Conservation (phyloP, 2,888 invertebrate genomes). For the Gymnosoma rotundatum region DNA sequence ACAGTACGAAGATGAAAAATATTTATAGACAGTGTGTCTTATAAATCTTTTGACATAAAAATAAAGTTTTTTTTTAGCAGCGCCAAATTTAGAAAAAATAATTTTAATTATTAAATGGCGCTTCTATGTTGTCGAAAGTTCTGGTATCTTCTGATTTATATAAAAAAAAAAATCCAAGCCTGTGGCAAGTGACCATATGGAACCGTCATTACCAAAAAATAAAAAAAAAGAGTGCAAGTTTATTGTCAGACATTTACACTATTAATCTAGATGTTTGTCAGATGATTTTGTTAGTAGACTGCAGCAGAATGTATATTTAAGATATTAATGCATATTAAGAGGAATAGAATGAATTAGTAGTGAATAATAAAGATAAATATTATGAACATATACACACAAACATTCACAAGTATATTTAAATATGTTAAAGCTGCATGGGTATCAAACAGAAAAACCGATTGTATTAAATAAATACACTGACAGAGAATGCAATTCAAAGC, state of each 20-base stretch:
- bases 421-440: constrained; percentile 19
- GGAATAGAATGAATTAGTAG: constrained; percentile 55
- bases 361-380: constrained; percentile 61
- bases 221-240: too few species aligned
- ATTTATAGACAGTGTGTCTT: constrained; percentile 26
- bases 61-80: too few species aligned
- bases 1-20: constrained; percentile 22
- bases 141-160: too few species aligned
- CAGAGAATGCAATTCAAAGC: constrained; percentile 15
- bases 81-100: too few species aligned
- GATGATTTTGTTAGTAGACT: too few species aligned
- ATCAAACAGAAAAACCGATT: constrained; percentile 49
- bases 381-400: constrained; percentile 16
- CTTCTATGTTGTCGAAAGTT: too few species aligned
- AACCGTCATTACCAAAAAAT: too few species aligned
- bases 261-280: too few species aligned
- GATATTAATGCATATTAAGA: constrained; percentile 53
- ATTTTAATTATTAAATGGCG: too few species aligned
- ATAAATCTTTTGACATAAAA: background rate
- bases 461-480: constrained; percentile 40
- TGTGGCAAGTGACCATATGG: too few species aligned
- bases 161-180: too few species aligned
- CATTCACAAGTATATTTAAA: background rate
- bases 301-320: constrained; percentile 2
- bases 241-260: too few species aligned